Conservation (phyloP, 2,113 vertebrate species). For the Picathartes gymnocephalus region DNA sequence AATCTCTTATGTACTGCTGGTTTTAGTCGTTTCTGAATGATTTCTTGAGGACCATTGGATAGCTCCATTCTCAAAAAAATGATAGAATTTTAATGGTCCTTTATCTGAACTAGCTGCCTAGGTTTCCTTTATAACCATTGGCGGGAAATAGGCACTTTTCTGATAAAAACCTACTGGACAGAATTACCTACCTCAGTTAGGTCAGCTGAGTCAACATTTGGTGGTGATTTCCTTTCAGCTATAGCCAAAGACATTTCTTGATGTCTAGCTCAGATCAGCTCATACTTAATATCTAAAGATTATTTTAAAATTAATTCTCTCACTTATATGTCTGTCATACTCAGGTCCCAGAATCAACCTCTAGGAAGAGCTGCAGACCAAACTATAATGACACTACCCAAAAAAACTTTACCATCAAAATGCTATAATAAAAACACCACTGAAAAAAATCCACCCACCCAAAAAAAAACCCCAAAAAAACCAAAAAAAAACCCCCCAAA, state of each 20-base stretch:
- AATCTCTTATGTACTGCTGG: neutral
- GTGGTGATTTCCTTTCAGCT: neutral
- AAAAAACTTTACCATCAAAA: neutral
- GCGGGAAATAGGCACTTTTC: neutral
- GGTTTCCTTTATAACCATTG: neutral
- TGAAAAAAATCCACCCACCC: neutral
- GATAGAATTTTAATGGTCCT: neutral
- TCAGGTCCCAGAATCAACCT: neutral
- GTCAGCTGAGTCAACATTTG: neutral
- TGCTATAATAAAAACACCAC: neutral
- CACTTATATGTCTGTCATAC: neutral
- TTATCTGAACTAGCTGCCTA: neutral
- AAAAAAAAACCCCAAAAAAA: neutral
- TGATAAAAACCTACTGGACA: neutral
- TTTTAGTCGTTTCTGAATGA: neutral
- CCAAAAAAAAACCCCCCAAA: accelerated
- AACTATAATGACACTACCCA: neutral
- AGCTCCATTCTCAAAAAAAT: neutral
- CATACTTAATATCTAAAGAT: neutral
- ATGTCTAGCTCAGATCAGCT: neutral
- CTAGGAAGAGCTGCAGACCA: neutral
- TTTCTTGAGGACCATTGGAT: neutral
- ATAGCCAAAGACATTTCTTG: neutral
- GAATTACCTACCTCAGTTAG: neutral
- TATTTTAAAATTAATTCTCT: neutral